Conservation (phyloP, 1,140 invertebrate species). For the Holcopasites calliopsidis region DNA sequence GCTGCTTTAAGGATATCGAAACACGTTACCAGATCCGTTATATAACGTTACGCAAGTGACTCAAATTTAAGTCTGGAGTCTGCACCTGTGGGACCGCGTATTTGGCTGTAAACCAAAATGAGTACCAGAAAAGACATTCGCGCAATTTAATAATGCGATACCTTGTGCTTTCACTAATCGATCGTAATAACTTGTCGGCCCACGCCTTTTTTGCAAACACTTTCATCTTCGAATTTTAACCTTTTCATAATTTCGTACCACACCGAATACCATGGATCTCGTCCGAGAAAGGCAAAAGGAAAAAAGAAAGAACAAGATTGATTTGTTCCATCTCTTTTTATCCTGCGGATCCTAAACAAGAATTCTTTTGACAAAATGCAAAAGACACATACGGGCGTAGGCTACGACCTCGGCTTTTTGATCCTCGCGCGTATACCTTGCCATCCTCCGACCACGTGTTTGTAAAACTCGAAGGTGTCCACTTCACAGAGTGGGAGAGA, state of each 20-base stretch:
- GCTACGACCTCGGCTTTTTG: not conserved
- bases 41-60: slow-evolving; percentile 26
- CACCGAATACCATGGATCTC: no score
- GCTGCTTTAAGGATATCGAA: not conserved
- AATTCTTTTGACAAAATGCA: not conserved
- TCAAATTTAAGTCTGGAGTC: not conserved
- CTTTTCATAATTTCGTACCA: not conserved
- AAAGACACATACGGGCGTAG: not conserved
- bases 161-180: not conserved
- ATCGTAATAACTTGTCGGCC: no score
- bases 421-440: not conserved
- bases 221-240: not conserved
- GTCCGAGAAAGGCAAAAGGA: no score
- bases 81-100: not conserved
- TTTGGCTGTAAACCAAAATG: not conserved
- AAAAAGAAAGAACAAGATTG: not conserved
- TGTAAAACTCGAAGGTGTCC: slow-evolving; percentile 48
- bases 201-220: no score
- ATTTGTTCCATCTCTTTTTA: not conserved
- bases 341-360: not conserved
- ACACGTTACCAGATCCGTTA: not conserved
- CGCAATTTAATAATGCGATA: not conserved
- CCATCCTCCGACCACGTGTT: not conserved
- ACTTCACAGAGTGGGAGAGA: slow-evolving; percentile 32
- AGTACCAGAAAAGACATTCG: no score